These are phyloP conservation scores for Spinus olivaceus DNA, from an alignment of 2,797 vertebrate species.

Conservation along the genomic window DNA sequence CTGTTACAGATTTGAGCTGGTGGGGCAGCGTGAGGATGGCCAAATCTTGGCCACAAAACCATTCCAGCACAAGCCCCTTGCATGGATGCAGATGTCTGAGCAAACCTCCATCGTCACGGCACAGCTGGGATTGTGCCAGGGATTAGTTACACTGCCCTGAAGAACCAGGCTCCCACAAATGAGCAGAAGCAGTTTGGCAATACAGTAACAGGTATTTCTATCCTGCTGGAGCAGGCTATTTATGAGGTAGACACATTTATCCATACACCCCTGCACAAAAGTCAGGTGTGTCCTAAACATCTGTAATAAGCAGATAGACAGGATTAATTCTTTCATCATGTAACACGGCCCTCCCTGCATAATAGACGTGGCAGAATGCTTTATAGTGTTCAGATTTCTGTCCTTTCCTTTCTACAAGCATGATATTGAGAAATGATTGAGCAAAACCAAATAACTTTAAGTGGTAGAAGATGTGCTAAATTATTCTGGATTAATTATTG, in stretches of 20 bases:
- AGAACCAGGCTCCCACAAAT: background rate
- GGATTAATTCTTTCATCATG: background rate
- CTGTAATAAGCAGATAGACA: background rate
- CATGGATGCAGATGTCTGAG: background rate
- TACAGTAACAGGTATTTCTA: background rate
- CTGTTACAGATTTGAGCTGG: background rate
- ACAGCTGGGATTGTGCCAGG: background rate
- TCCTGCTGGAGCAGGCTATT: background rate
- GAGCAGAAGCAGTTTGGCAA: background rate
- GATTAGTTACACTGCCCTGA: background rate
- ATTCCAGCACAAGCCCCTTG: background rate
- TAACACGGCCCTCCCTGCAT: background rate
- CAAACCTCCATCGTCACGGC: background rate
- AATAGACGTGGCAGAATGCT: background rate
- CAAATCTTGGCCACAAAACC: background rate
- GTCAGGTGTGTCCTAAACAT: background rate
- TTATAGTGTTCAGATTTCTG: background rate
- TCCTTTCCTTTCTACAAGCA: background rate
- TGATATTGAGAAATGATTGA: background rate
- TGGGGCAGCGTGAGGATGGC: background rate
- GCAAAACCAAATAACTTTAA: background rate
- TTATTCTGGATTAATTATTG: constrained; percentile 1
- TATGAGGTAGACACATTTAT: background rate
- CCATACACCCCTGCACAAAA: background rate
- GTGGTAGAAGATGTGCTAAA: background rate